A percentile compares a stretch with the other conserved stretches of the same genome.
Evolutionary conservation across 2,888 invertebrate species (phyloP).

Genomic region (Lochmaea capreae): DNA sequence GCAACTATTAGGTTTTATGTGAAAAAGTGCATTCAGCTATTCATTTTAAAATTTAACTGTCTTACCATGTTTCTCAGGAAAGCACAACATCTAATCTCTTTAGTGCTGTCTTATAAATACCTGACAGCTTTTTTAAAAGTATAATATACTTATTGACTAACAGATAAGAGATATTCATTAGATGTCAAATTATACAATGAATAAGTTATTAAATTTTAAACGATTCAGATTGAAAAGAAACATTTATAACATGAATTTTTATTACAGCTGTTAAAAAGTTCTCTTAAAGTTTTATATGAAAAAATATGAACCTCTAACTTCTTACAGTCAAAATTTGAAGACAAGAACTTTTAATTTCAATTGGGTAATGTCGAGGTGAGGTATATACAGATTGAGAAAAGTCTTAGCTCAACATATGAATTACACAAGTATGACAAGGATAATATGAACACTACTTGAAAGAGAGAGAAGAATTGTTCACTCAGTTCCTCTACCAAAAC

Average conservation of each 20-base stretch:
- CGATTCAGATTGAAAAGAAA: neutral
- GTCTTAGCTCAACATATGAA: no score
- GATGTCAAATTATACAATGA: neutral
- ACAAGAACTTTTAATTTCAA: no score
- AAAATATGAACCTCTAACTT: no score
- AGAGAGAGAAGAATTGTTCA: no score
- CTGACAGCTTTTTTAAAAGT: constrained; percentile 1
- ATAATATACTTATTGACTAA: constrained; percentile 9
- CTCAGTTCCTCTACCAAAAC: no score
- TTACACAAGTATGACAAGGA: no score
- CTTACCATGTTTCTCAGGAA: neutral
- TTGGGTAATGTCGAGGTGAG: no score
- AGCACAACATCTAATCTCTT: neutral
- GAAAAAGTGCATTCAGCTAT: neutral
- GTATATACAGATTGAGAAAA: no score
- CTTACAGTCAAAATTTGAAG: no score
- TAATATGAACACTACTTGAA: no score
- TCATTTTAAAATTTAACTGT: neutral
- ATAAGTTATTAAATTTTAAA: neutral
- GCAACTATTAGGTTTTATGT: neutral
- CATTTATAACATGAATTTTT: neutral
- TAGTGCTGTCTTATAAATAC: neutral
- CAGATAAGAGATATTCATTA: constrained; percentile 1
- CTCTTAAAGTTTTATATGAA: no score
- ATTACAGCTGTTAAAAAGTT: neutral